A percentile compares a stretch with the other conserved stretches of the same genome.
These are phyloP conservation scores for Escarpia spicata DNA, from an alignment of 2,888 invertebrate species.

Conservation along the genomic window DNA sequence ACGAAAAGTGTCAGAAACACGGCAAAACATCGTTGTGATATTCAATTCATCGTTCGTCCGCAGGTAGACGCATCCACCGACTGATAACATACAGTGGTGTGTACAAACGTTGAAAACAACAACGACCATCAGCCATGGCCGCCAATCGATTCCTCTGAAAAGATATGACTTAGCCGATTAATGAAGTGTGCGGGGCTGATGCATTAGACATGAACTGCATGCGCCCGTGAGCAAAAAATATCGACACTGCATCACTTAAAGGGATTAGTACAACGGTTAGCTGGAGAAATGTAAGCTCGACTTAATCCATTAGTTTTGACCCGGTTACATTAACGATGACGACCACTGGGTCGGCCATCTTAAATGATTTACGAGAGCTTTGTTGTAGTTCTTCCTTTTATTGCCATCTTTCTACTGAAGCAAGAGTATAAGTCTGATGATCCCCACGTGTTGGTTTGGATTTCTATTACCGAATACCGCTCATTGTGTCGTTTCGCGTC, in stretches of 20 bases:
- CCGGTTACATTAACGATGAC: background rate
- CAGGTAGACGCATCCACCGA: background rate
- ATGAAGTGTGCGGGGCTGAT: background rate
- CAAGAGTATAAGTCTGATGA: background rate
- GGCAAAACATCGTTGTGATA: background rate
- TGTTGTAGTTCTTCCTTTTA: background rate
- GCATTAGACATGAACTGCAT: background rate
- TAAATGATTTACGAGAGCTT: background rate
- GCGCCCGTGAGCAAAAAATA: background rate
- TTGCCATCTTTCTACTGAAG: background rate
- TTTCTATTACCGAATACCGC: background rate
- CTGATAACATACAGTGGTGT: background rate
- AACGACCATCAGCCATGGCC: background rate
- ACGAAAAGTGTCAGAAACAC: background rate
- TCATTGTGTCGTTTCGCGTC: background rate
- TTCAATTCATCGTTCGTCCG: background rate
- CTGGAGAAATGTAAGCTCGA: background rate
- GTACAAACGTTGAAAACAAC: background rate
- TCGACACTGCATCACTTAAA: background rate
- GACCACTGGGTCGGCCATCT: background rate
- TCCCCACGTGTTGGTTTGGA: background rate
- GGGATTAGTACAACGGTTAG: background rate
- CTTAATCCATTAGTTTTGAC: background rate
- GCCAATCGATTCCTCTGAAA: background rate
- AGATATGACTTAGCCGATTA: background rate